Base-by-base conservation (phyloP, 1,140 invertebrate species). In the Papilio polyxenes region DNA sequence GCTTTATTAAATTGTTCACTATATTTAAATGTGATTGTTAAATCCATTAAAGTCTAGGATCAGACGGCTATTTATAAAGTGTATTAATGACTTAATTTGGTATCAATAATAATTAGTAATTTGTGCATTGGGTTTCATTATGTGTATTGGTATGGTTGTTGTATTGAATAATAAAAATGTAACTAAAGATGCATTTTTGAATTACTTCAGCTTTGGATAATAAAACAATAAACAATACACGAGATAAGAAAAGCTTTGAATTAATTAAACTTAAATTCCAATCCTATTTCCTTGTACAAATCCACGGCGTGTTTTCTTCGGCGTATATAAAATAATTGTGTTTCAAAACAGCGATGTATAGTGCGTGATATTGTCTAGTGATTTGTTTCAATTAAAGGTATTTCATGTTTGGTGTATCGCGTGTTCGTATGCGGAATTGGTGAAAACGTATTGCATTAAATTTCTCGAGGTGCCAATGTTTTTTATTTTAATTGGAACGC, bases 371-470 rank as follows among this genome's bases (percentile, higher is more conserved):
- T 51, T 75, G 75, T 75, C 8, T 44, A n/a, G 40, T 51, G 75
- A 51, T 75, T 75, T 75, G 48, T 77, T 53, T 56, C 75, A 53
- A 77, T 77, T 77, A 77, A 37, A 20, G 9, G 44, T 53, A 77
- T 77, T 77, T 77, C 75, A 77, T 53, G 44, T 59, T 53, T 72
- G 48, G 44, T 11, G 51, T 65, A 75, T 85, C 81, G 84, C 84
- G 83, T 85, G 84, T 80, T 53, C 59, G 83, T 80, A 85, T 81
- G 84, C 84, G 84, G 84, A 85, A 83, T 85, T 77, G 78, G 84
- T 85, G 84, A 85, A 85, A 85, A 85, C 83, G 77, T 69, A 74
- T 81, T 85, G 69, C 23, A 49, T 77, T 49, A 77, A 77, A 77
- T 51, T 79, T 31, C 51, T 78, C 81, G 82, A 81, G 76, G 81